These are phyloP conservation scores for Mesorhabditis sp. DNA, from an alignment of 2,888 invertebrate species.

Conservation along the genomic window DNA sequence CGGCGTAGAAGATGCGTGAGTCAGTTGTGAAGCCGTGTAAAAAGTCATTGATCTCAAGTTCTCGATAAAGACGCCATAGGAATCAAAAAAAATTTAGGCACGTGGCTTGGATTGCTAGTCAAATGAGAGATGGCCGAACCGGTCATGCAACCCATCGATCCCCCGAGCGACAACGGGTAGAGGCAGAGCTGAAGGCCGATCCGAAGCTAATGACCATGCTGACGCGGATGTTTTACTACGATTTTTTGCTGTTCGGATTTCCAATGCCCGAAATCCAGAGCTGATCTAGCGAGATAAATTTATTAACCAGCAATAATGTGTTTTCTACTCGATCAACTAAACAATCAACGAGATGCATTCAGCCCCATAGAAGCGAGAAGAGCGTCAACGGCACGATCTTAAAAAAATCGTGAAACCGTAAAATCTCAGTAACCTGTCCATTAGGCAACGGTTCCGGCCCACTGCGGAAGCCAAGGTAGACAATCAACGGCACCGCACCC, in stretches of 20 bases:
- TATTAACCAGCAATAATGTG: too few relatives aligned
- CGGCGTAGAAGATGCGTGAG: slow-evolving; percentile 7
- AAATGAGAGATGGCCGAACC: neutral
- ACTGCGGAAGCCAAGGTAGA: slow-evolving; percentile 47
- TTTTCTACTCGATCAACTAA: neutral
- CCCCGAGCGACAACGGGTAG: neutral
- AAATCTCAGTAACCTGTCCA: slow-evolving; percentile 27
- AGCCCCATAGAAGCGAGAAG: slow-evolving; percentile 49
- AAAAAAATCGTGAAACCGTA: slow-evolving; percentile 14
- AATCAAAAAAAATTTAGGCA: neutral
- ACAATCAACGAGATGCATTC: slow-evolving; percentile 9
- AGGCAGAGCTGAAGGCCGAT: neutral
- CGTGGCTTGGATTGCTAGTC: neutral
- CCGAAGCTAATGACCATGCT: neutral
- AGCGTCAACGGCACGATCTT: slow-evolving; percentile 42
- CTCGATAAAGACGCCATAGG: neutral
- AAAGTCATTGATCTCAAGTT: too few relatives aligned
- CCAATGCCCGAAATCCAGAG: neutral
- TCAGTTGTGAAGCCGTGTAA: neutral
- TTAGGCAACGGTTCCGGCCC: slow-evolving; percentile 40
- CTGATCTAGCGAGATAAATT: neutral
- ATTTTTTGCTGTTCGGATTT: slow-evolving; percentile 5
- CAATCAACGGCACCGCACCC: slow-evolving; percentile 55
- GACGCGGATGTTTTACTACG: slow-evolving; percentile 1
- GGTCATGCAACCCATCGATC: neutral